A percentile compares a stretch with the other conserved stretches of the same genome.
Evolutionary conservation across 2,113 vertebrate species (phyloP).

Genomic region (Hipposideros armiger): DNA sequence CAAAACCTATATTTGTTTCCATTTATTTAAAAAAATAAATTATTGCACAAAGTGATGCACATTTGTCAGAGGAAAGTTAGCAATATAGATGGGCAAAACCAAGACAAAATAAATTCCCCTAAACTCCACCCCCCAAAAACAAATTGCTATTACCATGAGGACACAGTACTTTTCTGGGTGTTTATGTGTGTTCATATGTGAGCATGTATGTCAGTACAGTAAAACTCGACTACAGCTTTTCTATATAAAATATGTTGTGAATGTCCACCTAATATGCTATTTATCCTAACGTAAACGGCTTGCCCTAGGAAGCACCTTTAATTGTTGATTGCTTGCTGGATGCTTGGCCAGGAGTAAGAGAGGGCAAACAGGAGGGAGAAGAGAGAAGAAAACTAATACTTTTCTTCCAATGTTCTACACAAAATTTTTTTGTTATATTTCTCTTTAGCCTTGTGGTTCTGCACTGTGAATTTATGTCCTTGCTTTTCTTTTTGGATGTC

Average conservation of each 20-base stretch:
- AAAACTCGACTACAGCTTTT: background rate
- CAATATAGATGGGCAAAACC: background rate
- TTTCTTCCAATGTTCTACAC: background rate
- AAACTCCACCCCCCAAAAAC: background rate
- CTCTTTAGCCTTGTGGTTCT: background rate
- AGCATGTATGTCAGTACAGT: background rate
- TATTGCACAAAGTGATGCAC: background rate
- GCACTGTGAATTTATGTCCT: background rate
- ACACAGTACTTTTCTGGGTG: background rate
- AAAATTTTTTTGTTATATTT: background rate
- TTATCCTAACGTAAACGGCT: background rate
- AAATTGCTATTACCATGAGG: background rate
- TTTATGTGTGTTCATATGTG: background rate
- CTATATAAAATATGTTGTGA: too few relatives aligned
- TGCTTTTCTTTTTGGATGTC: background rate
- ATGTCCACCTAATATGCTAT: background rate
- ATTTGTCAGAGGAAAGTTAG: background rate
- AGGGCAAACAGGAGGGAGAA: background rate
- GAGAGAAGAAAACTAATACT: background rate
- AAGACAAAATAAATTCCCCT: background rate
- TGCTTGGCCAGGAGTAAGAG: background rate
- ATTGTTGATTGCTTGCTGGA: background rate
- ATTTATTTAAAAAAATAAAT: slow-evolving; percentile 40
- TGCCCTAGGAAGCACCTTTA: background rate
- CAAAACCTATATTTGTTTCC: background rate